A percentile compares a stretch with the other conserved stretches of the same genome.
These are phyloP conservation scores for Syrphus vitripennis DNA, from an alignment of 2,888 invertebrate genomes.

Conservation along the genomic window DNA sequence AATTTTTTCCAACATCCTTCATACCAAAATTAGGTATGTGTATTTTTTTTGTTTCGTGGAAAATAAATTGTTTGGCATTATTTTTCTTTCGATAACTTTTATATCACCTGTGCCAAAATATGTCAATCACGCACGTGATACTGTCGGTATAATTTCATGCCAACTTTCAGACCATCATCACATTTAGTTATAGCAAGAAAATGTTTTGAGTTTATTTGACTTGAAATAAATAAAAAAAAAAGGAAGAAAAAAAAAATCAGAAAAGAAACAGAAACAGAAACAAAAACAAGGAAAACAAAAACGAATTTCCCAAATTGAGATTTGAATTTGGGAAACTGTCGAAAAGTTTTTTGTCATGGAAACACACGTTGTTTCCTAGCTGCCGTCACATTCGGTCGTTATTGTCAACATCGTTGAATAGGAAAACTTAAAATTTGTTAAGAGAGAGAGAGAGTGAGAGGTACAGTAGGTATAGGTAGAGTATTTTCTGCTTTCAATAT, in stretches of 20 bases:
- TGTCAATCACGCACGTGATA: slow-evolving; percentile 47
- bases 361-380: slow-evolving; percentile 30
- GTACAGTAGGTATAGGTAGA: too few relatives aligned
- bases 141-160: background rate
- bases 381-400: background rate
- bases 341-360: slow-evolving; percentile 33
- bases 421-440: slow-evolving; percentile 11
- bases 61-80: slow-evolving; percentile 11
- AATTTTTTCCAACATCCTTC: too few relatives aligned
- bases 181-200: background rate
- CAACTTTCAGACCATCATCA: background rate
- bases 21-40: too few relatives aligned
- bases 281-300: background rate
- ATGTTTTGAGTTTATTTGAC: slow-evolving; percentile 6
- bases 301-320: slow-evolving; percentile 44
- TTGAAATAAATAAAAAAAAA: slow-evolving; percentile 21
- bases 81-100: slow-evolving; percentile 33
- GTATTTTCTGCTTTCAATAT: background rate
- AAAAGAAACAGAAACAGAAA: too few relatives aligned
- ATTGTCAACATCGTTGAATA: slow-evolving; percentile 7
- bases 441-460: too few relatives aligned
- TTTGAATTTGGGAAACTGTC: slow-evolving; percentile 56
- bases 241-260: too few relatives aligned
- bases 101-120: slow-evolving; percentile 38
- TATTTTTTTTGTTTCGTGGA: background rate